Percentiles rank a stretch among this genome's conserved stretches.
Evolutionary conservation across 2,797 vertebrate genomes (phyloP).

Genomic region (Aselliscus stoliczkanus): DNA sequence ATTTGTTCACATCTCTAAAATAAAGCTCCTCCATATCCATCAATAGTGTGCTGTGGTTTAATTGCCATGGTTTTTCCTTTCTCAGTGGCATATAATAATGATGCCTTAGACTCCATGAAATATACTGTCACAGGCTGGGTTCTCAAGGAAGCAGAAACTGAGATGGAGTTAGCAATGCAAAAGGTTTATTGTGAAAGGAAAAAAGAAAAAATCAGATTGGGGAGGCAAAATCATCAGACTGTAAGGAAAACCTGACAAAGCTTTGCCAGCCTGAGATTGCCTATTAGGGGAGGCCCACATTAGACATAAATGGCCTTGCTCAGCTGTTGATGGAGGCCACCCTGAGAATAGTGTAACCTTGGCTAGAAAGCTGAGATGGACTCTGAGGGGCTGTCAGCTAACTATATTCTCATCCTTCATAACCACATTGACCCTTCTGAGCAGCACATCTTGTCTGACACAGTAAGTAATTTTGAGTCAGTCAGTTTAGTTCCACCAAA

Average conservation of each 20-base stretch:
- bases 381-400: background rate
- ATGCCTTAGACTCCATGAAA: background rate
- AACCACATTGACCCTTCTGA: background rate
- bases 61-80: background rate
- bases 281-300: background rate
- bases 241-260: background rate
- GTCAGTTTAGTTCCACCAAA: background rate
- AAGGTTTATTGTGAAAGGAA: background rate
- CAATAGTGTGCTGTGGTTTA: background rate
- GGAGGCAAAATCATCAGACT: background rate
- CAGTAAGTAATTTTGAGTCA: background rate
- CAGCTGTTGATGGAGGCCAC: background rate
- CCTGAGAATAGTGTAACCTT: background rate
- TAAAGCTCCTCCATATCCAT: background rate
- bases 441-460: background rate
- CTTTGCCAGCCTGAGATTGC: background rate
- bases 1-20: slow-evolving; percentile 7
- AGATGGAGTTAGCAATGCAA: background rate
- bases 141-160: background rate
- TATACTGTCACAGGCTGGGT: background rate
- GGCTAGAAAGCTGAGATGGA: background rate
- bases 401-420: background rate
- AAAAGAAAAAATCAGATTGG: background rate
- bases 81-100: background rate
- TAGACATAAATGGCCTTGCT: background rate